A percentile compares a stretch with the other conserved stretches of the same genome.
phyloP scores from a whole-genome alignment of 2,888 invertebrate species.

The Syritta pipiens region DNA sequence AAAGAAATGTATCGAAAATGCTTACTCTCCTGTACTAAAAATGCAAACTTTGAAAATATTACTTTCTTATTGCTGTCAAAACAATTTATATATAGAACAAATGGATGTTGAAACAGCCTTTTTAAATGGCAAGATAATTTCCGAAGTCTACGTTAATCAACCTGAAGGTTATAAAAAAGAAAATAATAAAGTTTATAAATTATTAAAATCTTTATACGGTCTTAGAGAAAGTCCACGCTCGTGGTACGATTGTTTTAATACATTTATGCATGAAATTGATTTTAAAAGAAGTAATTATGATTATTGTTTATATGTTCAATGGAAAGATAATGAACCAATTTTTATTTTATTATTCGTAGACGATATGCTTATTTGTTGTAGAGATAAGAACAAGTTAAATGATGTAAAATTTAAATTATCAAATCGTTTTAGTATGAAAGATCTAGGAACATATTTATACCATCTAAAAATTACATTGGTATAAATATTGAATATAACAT shows the following conservation, averaged over 20 bases:
- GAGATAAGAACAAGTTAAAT: conserved; percentile 2
- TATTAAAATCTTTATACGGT: conserved; percentile 72
- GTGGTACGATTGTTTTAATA: conserved; percentile 53
- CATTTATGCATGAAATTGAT: too few relatives aligned
- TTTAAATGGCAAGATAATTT: conserved; percentile 68
- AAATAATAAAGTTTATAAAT: conserved; percentile 72
- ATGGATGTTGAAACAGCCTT: conserved; percentile 72
- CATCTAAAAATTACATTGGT: neutral
- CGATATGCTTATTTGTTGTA: conserved; percentile 54
- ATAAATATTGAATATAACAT: conserved; percentile 1
- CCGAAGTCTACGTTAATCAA: conserved; percentile 71
- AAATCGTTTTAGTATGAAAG: conserved; percentile 1
- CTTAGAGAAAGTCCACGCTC: conserved; percentile 58
- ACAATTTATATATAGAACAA: conserved; percentile 36
- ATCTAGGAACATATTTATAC: too few relatives aligned
- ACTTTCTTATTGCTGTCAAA: conserved; percentile 71
- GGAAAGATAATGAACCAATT: conserved; percentile 6
- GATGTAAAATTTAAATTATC: conserved; percentile 3
- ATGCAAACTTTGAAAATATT: conserved; percentile 73
- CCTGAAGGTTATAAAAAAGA: conserved; percentile 72
- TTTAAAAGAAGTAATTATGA: too few relatives aligned
- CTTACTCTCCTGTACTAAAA: conserved; percentile 69
- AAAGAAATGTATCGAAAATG: conserved; percentile 49
- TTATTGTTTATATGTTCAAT: too few relatives aligned
- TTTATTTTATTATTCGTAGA: conserved; percentile 43